These are phyloP conservation scores for Rhagoletis zephyria DNA, from an alignment of 1,140 invertebrate genomes.

Conservation along the genomic window DNA sequence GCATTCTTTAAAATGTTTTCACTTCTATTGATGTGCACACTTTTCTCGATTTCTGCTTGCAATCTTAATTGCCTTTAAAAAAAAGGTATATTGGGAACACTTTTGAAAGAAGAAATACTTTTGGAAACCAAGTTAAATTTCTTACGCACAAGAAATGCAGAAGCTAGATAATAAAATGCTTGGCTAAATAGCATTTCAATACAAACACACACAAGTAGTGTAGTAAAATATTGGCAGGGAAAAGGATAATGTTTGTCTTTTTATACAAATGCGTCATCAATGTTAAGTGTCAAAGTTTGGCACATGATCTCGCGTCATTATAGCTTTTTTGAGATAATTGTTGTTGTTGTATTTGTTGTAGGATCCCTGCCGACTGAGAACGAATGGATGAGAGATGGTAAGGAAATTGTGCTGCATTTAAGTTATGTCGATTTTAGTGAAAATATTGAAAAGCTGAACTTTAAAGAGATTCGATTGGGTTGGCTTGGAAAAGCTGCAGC, in stretches of 20 bases:
- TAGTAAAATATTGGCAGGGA: neutral
- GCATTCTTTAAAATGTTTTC: slow-evolving; percentile 1
- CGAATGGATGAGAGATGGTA: too few relatives aligned
- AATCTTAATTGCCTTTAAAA: neutral
- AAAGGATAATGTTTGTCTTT: neutral
- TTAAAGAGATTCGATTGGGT: too few relatives aligned
- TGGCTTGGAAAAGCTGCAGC: too few relatives aligned
- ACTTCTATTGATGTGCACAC: neutral
- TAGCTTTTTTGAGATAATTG: neutral
- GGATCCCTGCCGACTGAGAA: too few relatives aligned
- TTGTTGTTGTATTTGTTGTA: neutral
- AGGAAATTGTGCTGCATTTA: too few relatives aligned
- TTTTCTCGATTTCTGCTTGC: too few relatives aligned
- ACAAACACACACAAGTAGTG: too few relatives aligned
- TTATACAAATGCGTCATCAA: neutral
- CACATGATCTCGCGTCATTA: neutral
- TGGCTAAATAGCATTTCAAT: neutral
- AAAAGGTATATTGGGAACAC: neutral
- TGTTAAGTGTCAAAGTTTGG: neutral
- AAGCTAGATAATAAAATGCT: neutral
- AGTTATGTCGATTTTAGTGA: too few relatives aligned
- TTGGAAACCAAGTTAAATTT: neutral
- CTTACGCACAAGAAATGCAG: neutral
- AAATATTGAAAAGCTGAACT: too few relatives aligned
- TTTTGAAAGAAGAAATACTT: neutral